Evolutionary conservation across 2,797 vertebrate species (phyloP), one percentile per base, ranked within the genome.

Genomic region (Neosilurus hyrtlii): DNA sequence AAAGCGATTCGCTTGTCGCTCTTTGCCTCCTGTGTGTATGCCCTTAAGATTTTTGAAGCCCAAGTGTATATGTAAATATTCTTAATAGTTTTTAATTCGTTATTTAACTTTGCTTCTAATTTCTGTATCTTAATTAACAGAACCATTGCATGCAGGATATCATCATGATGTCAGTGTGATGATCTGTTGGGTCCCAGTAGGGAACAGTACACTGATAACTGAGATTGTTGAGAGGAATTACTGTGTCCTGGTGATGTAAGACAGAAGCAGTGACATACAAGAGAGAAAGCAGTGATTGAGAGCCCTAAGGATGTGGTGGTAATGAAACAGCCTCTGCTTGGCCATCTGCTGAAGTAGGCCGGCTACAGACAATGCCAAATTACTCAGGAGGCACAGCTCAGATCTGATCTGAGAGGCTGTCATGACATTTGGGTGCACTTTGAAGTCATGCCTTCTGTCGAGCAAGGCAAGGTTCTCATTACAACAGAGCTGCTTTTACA

Each of bases 311-410:
- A 86, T 85, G 82, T 75, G 71, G 66, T 82, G 77, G 82, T 85
- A 85, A 85, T 86, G 85, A 86, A 86, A 86, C 82, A 72, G 80
- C 71, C 80, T 83, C 82, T 86, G 59, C 76, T 85, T 84, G 75
- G 71, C 72, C 83, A 86, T 86, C 85, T 86, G 81, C 82, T 85
- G 82, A 83, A 80, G 77, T 82, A 86, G 82, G 68, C 84, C 85
- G 59, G 74, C 71, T 78, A 68, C 63, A 76, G 85, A 81, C 62
- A 79, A 81, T 52, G 67, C 49, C 81, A 79, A 75, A 86, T 84
- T 80, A 82, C 72, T 75, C 68, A 78, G 52, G 71, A 74, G 75
- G 37, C 83, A 62, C 77, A 57, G 59, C 82, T 72, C 26, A 9
- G 20, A 79, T 80, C 37, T 57, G 43, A 43, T 65, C 72, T 54